phyloP scores from a whole-genome alignment of 2,797 vertebrate genomes.

The Champsocephalus esox region DNA sequence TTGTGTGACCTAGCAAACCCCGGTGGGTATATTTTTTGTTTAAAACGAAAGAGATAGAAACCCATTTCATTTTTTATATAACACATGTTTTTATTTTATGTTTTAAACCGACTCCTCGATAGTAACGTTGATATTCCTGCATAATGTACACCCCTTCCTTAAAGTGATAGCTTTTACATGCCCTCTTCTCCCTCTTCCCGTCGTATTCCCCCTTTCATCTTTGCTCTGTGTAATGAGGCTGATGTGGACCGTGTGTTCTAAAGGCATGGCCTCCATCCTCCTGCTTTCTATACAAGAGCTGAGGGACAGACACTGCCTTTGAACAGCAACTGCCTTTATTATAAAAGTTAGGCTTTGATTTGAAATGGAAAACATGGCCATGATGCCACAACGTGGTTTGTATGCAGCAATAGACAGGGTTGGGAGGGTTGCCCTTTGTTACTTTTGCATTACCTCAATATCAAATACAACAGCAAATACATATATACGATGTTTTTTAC shows the following conservation, averaged over 20 bases:
- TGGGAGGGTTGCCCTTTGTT: no score
- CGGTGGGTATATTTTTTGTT: constrained; percentile 17
- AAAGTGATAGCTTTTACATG: not conserved
- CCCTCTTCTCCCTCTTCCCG: not conserved
- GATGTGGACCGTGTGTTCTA: constrained; percentile 21
- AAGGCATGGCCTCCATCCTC: constrained; percentile 1
- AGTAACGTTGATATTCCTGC: not conserved
- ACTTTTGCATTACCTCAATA: no score
- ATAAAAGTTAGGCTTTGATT: constrained; percentile 17
- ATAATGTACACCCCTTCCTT: not conserved
- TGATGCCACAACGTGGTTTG: not conserved
- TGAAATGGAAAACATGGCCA: not conserved
- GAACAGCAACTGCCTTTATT: not conserved
- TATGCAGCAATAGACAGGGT: not conserved
- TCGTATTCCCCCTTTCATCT: not conserved
- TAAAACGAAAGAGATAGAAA: constrained; percentile 1
- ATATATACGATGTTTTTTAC: no score
- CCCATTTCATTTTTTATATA: not conserved
- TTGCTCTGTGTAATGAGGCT: constrained; percentile 41
- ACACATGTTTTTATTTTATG: not conserved
- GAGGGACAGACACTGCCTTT: constrained; percentile 10
- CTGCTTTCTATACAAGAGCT: constrained; percentile 19
- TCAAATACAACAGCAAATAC: no score
- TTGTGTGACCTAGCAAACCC: constrained; percentile 8
- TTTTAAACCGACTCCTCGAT: not conserved